Conservation (phyloP, 2,888 invertebrate species). For the Euspilapteryx auroguttella region DNA sequence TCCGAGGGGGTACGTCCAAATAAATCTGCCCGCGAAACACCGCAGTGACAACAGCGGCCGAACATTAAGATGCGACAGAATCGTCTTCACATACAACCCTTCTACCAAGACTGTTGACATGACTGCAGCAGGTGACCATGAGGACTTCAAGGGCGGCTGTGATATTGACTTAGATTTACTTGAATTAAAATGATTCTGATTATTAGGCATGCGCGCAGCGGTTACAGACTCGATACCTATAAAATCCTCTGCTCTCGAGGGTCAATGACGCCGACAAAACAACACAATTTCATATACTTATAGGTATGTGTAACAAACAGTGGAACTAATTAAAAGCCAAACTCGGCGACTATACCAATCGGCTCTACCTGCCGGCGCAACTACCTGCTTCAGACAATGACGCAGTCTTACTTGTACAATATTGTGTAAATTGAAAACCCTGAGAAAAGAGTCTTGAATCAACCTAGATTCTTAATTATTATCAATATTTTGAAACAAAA, state of each 20-base stretch:
- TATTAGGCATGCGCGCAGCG: slow-evolving; percentile 50
- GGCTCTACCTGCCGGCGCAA: slow-evolving; percentile 1
- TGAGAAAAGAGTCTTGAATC: no score
- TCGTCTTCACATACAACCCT: no score
- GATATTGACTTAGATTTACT: no score
- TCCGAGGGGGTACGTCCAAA: slow-evolving; percentile 58
- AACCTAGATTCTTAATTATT: no score
- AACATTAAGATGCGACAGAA: slow-evolving; percentile 54
- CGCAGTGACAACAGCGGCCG: slow-evolving; percentile 58
- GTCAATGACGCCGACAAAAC: slow-evolving; percentile 28
- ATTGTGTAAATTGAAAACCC: no score
- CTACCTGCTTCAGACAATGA: no score
- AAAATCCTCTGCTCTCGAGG: slow-evolving; percentile 32
- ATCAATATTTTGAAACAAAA: no score
- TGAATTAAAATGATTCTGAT: no score
- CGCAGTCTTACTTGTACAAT: no score
- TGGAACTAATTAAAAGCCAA: no score
- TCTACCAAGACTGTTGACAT: slow-evolving; percentile 21
- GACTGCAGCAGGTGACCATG: slow-evolving; percentile 8
- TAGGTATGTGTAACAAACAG: no score
- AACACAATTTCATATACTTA: background rate
- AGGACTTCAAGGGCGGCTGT: slow-evolving; percentile 8
- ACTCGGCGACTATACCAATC: background rate
- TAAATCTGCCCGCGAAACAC: slow-evolving; percentile 63
- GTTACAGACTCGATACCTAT: no score